These are phyloP conservation scores for Euura lappo DNA, from an alignment of 1,140 invertebrate genomes.

Conservation along the genomic window DNA sequence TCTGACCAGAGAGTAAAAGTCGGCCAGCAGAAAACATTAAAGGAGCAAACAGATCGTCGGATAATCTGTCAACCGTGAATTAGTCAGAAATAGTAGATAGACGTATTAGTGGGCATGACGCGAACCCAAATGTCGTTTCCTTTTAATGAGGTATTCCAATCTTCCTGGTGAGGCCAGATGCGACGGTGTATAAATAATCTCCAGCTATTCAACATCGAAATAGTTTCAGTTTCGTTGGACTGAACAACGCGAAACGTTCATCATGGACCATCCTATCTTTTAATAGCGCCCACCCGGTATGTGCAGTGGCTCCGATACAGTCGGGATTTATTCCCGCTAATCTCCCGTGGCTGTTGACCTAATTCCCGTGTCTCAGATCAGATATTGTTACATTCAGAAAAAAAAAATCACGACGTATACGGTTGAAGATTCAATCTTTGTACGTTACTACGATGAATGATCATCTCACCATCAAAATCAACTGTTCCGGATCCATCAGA, in stretches of 20 bases:
- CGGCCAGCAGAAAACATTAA: conserved; percentile 15
- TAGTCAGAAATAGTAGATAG: background rate
- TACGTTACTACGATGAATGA: background rate
- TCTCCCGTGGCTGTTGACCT: background rate
- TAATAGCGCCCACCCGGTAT: background rate
- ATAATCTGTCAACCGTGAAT: conserved; percentile 3
- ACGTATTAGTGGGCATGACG: background rate
- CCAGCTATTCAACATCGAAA: background rate
- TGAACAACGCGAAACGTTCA: background rate
- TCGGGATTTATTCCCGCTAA: background rate
- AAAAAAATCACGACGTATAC: background rate
- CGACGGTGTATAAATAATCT: conserved; percentile 7
- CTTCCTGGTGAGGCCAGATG: background rate
- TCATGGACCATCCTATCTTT: background rate
- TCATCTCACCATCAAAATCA: conserved; percentile 74
- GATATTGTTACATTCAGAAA: background rate
- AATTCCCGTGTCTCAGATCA: background rate
- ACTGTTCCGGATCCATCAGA: conserved; percentile 90
- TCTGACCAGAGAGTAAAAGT: conserved; percentile 14
- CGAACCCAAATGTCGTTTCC: background rate
- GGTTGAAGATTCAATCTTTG: background rate
- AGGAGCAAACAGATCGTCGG: conserved; percentile 12
- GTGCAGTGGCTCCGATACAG: background rate
- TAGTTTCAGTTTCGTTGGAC: background rate
- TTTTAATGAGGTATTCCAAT: conserved; percentile 1